Percentiles rank a stretch among this genome's conserved stretches.
phyloP scores from a whole-genome alignment of 1,140 invertebrate species.

The Microvelia longipes region DNA sequence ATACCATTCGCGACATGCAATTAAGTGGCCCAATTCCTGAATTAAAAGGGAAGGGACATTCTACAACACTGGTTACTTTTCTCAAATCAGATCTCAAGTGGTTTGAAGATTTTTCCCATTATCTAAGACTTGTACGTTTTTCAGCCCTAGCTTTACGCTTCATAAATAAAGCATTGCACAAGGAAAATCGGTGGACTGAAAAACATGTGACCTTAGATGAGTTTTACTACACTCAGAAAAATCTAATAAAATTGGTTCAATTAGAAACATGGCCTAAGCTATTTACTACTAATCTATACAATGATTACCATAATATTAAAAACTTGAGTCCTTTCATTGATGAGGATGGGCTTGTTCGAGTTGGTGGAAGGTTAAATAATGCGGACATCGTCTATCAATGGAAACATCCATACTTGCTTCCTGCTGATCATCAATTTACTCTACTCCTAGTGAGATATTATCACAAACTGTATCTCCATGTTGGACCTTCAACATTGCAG shows the following conservation, averaged over 20 bases:
- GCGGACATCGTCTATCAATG: slow-evolving; percentile 22
- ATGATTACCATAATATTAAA: not conserved
- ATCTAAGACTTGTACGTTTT: not conserved
- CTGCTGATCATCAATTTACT: slow-evolving; percentile 16
- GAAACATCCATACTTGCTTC: slow-evolving; percentile 31
- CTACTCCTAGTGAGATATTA: slow-evolving; percentile 18
- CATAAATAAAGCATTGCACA: not conserved
- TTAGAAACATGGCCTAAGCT: not conserved
- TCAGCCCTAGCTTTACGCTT: not conserved
- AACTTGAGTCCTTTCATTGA: slow-evolving; percentile 25
- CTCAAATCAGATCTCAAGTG: not conserved
- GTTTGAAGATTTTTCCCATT: not conserved
- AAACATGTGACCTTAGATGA: not conserved
- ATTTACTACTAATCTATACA: not conserved
- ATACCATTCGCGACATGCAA: not conserved
- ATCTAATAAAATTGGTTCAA: not conserved
- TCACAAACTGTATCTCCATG: slow-evolving; percentile 23
- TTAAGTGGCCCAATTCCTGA: not conserved
- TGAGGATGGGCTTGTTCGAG: slow-evolving; percentile 24
- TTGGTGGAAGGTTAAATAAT: slow-evolving; percentile 27
- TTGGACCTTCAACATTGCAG: slow-evolving; percentile 16
- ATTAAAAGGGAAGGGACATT: not conserved
- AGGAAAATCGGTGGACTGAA: not conserved
- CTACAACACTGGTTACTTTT: not conserved
- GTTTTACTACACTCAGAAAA: not conserved